Conservation (phyloP, 2,888 invertebrate species). For the Athrips mouffetella region DNA sequence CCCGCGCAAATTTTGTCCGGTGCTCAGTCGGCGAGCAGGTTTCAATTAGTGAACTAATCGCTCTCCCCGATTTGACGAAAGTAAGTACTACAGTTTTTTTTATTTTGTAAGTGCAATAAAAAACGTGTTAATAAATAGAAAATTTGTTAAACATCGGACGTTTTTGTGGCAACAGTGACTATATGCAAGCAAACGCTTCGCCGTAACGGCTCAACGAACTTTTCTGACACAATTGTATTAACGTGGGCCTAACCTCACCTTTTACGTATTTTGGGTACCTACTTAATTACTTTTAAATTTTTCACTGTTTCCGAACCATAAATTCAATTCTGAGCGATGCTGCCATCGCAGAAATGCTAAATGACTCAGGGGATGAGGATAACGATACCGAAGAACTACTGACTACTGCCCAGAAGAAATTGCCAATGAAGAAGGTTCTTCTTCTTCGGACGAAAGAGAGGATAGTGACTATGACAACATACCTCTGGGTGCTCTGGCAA, state of each 20-base stretch:
- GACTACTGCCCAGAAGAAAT: background rate
- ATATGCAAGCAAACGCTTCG: too few relatives aligned
- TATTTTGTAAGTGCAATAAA: too few relatives aligned
- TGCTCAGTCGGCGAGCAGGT: too few relatives aligned
- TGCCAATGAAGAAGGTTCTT: background rate
- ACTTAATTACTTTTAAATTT: background rate
- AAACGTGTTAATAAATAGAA: too few relatives aligned
- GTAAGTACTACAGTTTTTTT: too few relatives aligned
- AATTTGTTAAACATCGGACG: too few relatives aligned
- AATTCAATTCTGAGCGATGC: constrained; percentile 3
- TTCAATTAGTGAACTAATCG: too few relatives aligned
- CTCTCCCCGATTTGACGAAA: too few relatives aligned
- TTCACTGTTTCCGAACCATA: constrained; percentile 1
- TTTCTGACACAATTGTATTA: background rate
- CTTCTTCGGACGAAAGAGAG: constrained; percentile 1
- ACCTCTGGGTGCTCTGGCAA: constrained; percentile 13
- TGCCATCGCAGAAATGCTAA: constrained; percentile 15
- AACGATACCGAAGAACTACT: constrained; percentile 7
- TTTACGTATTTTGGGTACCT: background rate
- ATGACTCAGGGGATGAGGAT: constrained; percentile 14
- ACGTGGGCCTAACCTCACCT: background rate
- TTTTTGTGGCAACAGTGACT: too few relatives aligned
- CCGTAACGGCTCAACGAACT: background rate
- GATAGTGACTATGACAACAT: constrained; percentile 12
- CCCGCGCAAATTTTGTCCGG: too few relatives aligned